Base-by-base conservation (phyloP, 2,888 invertebrate genomes). In the Caenorhabditis auriculariae region DNA sequence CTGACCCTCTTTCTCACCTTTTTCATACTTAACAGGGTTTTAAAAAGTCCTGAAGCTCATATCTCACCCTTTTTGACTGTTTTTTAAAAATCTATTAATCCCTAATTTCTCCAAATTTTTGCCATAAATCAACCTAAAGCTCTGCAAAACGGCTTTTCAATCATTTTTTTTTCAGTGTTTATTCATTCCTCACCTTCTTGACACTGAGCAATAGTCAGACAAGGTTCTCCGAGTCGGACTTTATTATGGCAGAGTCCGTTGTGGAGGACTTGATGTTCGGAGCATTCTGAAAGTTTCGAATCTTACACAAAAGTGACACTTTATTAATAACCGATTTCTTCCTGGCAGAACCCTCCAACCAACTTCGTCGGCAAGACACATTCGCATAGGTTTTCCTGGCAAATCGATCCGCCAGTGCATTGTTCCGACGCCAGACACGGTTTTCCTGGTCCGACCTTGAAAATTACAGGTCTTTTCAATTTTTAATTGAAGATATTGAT, bases 321-420 rank as follows among this genome's bases (percentile, higher is more conserved):
- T 32, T 12, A 12, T 32, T 32, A 50, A 60, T 54, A 35, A 69
- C 68, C 51, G 17, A 69, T 43, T 43, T 63, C 63, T 19, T 57
- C 58, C 38, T 63, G 65, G 45, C 72, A 72, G 51, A 69, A 69
- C 21, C 58, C 60, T 19, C 69, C 72, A n/a, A 68, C 54, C 3
- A 54, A 53, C n/a, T 51, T 57, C 41, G 69, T 58, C 7, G 66
- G 67, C 1, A 50, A 41, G 24, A 69, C 59, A 45, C 75, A 75
- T 7, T 51, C 50, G 53, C 75, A 75, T 15, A 57, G 52, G 1
- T 45, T 60, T 6, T 60, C 61, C 37, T 50, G 48, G 56, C 75
- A 75, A 19, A 62, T 24, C 2, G 70, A 63, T 12, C 73, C 75
- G 17, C 72, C 72, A 0, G 60, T 63, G 41, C 75, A 75, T 48